Base-by-base conservation (phyloP, 2,113 vertebrate genomes). In the Mola mola region DNA sequence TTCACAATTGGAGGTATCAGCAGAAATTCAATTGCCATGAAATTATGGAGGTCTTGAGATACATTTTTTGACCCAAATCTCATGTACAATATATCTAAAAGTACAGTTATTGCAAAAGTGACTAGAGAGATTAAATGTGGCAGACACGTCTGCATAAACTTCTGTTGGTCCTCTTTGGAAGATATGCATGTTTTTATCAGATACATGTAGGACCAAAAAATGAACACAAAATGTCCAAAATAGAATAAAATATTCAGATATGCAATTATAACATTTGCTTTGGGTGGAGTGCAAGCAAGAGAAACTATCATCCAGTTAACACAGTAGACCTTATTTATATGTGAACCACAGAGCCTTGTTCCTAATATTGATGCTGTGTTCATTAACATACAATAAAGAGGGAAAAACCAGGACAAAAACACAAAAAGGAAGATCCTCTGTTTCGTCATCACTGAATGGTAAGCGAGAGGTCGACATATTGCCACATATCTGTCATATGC, bases 141-240 rank as follows among this genome's bases (percentile, higher is more conserved):
- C 9, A 86, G 21, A 62, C 82, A 86, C 13, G 81, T 83, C 11
- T 83, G 79, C 57, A 83, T 78, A 24, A 82, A 85, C 58, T 77
- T 88, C 3, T 26, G 46, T 5, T 59, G 66, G 22, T 74, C 72
- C 36, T 79, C 73, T 42, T 58, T 34, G 38, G 75, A 85, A 2
- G 4, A 53, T 0, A 40, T 17, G 63, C 80, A 88, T 2, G 47
- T 72, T 31, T 66, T 71, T 11, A 83, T 55, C 2, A 87, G 37
- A 47, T 69, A 75, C 4, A 83, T 31, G 37, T 85, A 87, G 8
- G 87, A 78, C 69, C 65, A 68, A 26, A 78, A 0, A 17, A 88
- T 81, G 1, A 78, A 83, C 13, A 9, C 2, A 25, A 51, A 48
- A 8, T 67, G 66, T 24, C 33, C 3, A 2, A 60, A 13, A 21